Evolutionary conservation across 2,888 invertebrate species (phyloP), one percentile per base, ranked within the genome.

Genomic region (Steromphala cineraria): DNA sequence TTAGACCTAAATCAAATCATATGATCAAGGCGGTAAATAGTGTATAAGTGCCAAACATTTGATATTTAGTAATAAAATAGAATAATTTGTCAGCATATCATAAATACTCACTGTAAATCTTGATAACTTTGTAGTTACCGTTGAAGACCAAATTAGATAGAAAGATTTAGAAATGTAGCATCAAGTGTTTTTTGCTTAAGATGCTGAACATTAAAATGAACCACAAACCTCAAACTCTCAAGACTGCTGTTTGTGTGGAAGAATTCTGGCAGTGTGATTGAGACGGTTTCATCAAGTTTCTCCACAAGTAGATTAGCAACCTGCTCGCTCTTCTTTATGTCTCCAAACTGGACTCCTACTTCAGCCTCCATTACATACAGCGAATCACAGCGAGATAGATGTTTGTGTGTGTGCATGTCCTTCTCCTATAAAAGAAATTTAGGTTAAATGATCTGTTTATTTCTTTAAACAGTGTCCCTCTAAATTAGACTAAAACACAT

Each of bases 251-350:
- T 85, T 21, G 90, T 88, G 83, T 92, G 91, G 80, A 86, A 90
- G 82, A 91, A 92, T 52, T 89, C 89, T 71, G 91, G 92, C 56
- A 86, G 81, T 21, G 88, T 86, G 46, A 92, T 88, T 31, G 84
- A 85, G 56, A 92, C 92, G 77, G 85, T 87, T 71, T 91, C 90
- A 81, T 92, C 92, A 19, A 92, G 86, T 80, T 92, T 92, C 80
- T 92, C 92, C 7, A 90, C 91, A 28, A 92, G 84, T 0, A 91
- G 83, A 81, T 92, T 92, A 52, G 89, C 87, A 17, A 91, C 87
- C 75, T 85, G 83, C 84, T 91, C 91, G 77, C 91, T 91, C 81
- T 90, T 91, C 76, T 90, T 87, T 76, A 91, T 85, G 82, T 92
- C 92, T 28, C 86, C 79, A 80, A 92, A 91, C 28, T 87, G 83